Percentiles rank a stretch among this genome's conserved stretches.
phyloP scores from a whole-genome alignment of 2,888 invertebrate genomes.

The Melanotus villosus region DNA sequence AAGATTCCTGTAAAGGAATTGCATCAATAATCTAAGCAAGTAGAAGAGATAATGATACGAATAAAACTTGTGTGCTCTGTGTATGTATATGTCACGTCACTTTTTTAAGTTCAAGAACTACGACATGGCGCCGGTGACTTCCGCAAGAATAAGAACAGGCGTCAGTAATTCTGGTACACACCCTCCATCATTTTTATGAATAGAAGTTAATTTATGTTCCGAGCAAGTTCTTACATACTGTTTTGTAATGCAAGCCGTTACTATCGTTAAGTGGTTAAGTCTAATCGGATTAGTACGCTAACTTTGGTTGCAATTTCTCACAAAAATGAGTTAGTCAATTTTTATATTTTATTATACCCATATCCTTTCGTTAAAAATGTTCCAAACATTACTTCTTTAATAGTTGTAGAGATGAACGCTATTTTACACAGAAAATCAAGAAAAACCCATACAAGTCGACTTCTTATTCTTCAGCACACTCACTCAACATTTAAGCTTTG shows the following conservation, averaged over 20 bases:
- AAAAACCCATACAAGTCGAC: too few relatives aligned
- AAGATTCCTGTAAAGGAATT: neutral
- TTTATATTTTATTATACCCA: too few relatives aligned
- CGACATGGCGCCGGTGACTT: constrained; percentile 19
- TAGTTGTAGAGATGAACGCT: too few relatives aligned
- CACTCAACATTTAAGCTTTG: too few relatives aligned
- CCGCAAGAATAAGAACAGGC: constrained; percentile 9
- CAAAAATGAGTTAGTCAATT: too few relatives aligned
- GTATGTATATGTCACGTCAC: constrained; percentile 4
- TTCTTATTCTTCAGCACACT: too few relatives aligned
- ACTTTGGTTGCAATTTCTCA: neutral
- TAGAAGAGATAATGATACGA: constrained; percentile 15
- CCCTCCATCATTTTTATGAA: neutral
- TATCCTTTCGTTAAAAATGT: too few relatives aligned
- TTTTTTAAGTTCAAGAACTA: constrained; percentile 18
- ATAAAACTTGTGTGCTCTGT: constrained; percentile 7
- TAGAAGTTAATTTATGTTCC: neutral
- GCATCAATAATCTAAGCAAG: constrained; percentile 14
- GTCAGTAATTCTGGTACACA: neutral
- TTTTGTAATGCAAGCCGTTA: neutral
- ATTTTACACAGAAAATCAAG: too few relatives aligned
- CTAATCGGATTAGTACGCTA: neutral
- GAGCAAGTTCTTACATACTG: neutral
- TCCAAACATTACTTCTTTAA: too few relatives aligned
- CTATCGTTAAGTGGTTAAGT: neutral